Base-by-base conservation (phyloP, 2,888 invertebrate species). In the Idaea biselata region DNA sequence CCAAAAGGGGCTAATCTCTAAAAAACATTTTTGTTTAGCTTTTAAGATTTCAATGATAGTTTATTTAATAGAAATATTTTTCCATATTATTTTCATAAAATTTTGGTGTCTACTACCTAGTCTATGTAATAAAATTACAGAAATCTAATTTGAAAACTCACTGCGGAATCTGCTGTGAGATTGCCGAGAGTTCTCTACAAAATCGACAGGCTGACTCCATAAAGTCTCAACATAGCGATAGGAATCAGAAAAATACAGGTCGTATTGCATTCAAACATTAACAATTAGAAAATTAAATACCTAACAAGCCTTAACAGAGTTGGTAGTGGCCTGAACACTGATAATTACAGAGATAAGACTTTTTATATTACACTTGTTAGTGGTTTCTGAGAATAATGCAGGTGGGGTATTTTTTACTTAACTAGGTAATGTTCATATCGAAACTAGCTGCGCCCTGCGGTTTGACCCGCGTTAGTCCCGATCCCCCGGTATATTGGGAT, bases 261-360 rank as follows among this genome's bases (percentile, higher is more conserved):
- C 64, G 66, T 63, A 62, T 62, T 58, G 73, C 72, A 64, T 71
- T 74, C 69, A 61, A 69, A 61, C 69, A 68, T 70, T 68, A 72
- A 76, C 75, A 79, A 79, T 79, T 79, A 79, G 67, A 74, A 75
- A 75, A 80, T 79, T 74, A 77, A 78, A 79, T 77, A 75, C 70
- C 71, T 71, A 76, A 74, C 72, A 73, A 72, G 75, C 63, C 25
- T 59, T 61, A 61, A 63, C 62, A 60, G 59, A 14, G 60, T 68
- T 62, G 65, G 18, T 55, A 59, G 60, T 69, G 69, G 68, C 70
- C 61, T 66, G 61, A 57, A 67, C 67, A 73, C 73, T 62, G 69
- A 60, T 65, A 67, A 66, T 61, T 55, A 58, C 60, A 55, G 60
- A 65, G 64, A 69, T 73, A 75, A 66, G 64, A 66, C 60, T 60